These are phyloP conservation scores for Elanus axillaris DNA, from an alignment of 2,113 vertebrate genomes.

Conservation along the genomic window DNA sequence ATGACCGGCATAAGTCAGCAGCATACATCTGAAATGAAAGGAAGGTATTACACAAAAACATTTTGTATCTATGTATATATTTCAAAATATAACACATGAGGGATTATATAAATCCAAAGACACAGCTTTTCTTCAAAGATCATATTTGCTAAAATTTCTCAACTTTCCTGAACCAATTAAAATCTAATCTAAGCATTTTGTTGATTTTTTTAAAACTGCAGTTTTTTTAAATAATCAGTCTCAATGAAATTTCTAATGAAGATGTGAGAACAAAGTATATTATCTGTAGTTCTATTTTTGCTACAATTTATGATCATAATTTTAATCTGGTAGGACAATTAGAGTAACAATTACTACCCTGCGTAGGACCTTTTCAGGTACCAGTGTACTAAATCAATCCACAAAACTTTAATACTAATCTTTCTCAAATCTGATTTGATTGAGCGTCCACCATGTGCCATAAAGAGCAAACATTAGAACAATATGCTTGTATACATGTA, in stretches of 20 bases:
- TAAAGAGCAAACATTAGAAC: neutral
- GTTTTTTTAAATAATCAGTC: neutral
- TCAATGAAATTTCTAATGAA: neutral
- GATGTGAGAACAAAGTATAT: neutral
- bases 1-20: conserved; percentile 84
- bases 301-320: neutral
- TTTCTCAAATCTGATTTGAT: neutral
- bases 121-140: neutral
- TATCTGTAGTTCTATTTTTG: neutral
- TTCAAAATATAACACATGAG: neutral
- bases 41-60: neutral
- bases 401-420: neutral
- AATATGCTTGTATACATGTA: neutral
- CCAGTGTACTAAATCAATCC: neutral
- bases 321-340: neutral
- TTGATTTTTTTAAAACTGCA: neutral
- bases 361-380: neutral
- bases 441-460: neutral
- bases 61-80: neutral
- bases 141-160: neutral
- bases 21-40: conserved; percentile 84
- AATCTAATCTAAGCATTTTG: neutral
- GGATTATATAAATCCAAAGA: neutral
- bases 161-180: neutral
- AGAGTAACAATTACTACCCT: neutral